Base-by-base conservation (phyloP, 2,888 invertebrate genomes). In the Mactromeris polynyma region DNA sequence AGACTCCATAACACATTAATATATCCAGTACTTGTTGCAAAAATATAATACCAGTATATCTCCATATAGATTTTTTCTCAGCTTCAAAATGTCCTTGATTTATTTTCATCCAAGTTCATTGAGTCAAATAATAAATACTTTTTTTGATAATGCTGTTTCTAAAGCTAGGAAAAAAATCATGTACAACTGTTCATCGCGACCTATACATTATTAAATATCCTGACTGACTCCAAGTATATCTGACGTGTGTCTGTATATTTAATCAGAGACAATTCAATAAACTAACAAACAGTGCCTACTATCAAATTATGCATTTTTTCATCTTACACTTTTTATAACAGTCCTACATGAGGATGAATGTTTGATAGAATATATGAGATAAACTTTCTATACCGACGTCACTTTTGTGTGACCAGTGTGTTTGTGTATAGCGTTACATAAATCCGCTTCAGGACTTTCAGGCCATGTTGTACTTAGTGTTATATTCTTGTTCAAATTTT, bases 271-370 rank as follows among this genome's bases (percentile, higher is more conserved):
- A 73, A 33, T 33, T 73, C 73, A 73, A 73, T 64, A 14, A 73
- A 33, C 73, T 73, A 73, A 73, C 73, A 73, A 73, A 73, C 73
- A 73, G 73, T 73, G 73, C 73, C 73, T 73, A 73, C 73, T 73
- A 73, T 73, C 31, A 73, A 73, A 73, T 73, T 73, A 73, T 73
- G 73, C 73, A 73, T 36, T 73, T 73, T 69, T 73, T 73, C 73
- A 73, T 73, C 73, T 73, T 73, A 73, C 33, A 31, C 73, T 36
- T 73, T 73, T 33, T 73, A 73, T 73, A 36, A 33, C 73, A 73
- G 33, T 73, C 33, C 31, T 36, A 73, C 14, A 33, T 73, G 31
- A 36, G 17, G 33, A 26, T 17, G 73, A 26, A 73, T 73, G 73
- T 4, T 73, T 73, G 73, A 36, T 33, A 33, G 73, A 36, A 36